phyloP scores from a whole-genome alignment of 2,888 invertebrate species.

The Ochlodes sylvanus region DNA sequence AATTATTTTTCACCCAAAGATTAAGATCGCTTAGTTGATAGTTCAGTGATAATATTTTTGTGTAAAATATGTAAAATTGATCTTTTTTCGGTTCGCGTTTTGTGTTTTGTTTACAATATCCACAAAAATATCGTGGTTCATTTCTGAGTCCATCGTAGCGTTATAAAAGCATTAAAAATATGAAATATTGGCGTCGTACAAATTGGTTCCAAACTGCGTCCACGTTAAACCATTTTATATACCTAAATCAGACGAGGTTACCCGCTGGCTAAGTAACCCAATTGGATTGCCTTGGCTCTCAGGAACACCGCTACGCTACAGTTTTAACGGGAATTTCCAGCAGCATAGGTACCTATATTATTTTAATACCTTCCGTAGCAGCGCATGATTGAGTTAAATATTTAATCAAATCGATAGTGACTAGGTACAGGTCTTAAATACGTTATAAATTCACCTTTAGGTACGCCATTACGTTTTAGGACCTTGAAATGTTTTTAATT shows the following conservation, averaged over 20 bases:
- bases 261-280: constrained; percentile 11
- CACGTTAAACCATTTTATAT: background rate
- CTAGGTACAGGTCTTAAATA: too few relatives aligned
- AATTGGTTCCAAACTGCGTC: background rate
- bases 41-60: too few relatives aligned
- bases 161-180: background rate
- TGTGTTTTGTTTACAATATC: too few relatives aligned
- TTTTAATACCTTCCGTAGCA: constrained; percentile 4
- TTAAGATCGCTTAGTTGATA: too few relatives aligned
- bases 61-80: too few relatives aligned
- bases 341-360: too few relatives aligned
- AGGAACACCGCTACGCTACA: background rate
- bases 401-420: background rate
- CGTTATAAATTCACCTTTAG: too few relatives aligned
- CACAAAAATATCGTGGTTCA: too few relatives aligned
- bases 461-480: too few relatives aligned
- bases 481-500: too few relatives aligned
- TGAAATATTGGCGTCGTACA: background rate
- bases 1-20: too few relatives aligned
- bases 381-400: background rate
- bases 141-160: background rate
- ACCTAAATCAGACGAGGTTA: constrained; percentile 14
- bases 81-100: too few relatives aligned
- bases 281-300: constrained; percentile 6
- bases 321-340: constrained; percentile 6